These are phyloP conservation scores for Rhizomys pruinosus DNA, from an alignment of 2,113 vertebrate genomes.

Conservation along the genomic window DNA sequence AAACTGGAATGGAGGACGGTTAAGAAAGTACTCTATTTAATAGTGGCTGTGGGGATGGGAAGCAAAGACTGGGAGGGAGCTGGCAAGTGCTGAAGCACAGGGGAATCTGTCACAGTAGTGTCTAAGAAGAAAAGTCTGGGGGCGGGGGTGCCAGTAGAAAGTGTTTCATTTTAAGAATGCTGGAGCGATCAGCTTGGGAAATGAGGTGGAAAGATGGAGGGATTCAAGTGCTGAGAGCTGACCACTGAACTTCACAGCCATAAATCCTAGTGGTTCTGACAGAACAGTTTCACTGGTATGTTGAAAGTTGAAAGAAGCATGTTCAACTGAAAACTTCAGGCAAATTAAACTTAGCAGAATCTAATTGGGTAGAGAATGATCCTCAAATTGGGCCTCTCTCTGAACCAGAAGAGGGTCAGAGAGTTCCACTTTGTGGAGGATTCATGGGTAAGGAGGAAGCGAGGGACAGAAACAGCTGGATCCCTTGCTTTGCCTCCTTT, in stretches of 20 bases:
- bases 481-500: background rate
- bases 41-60: background rate
- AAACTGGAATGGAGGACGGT: background rate
- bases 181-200: background rate
- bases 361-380: background rate
- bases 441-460: too few relatives aligned
- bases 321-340: background rate
- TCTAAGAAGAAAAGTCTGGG: background rate
- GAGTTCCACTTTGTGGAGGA: background rate
- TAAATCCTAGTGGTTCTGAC: background rate
- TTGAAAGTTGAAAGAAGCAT: background rate
- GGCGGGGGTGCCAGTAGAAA: background rate
- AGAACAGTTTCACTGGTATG: background rate
- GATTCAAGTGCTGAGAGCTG: background rate
- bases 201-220: background rate
- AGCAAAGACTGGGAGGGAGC: background rate
- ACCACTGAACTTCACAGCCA: background rate
- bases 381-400: background rate
- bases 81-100: background rate
- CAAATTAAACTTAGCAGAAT: slow-evolving; percentile 31
- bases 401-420: background rate
- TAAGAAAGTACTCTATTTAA: background rate
- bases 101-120: background rate
- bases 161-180: background rate
- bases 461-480: background rate